Evolutionary conservation across 2,888 invertebrate genomes (phyloP), one percentile per base, ranked within the genome.

Genomic region (Tenthredo amoena): DNA sequence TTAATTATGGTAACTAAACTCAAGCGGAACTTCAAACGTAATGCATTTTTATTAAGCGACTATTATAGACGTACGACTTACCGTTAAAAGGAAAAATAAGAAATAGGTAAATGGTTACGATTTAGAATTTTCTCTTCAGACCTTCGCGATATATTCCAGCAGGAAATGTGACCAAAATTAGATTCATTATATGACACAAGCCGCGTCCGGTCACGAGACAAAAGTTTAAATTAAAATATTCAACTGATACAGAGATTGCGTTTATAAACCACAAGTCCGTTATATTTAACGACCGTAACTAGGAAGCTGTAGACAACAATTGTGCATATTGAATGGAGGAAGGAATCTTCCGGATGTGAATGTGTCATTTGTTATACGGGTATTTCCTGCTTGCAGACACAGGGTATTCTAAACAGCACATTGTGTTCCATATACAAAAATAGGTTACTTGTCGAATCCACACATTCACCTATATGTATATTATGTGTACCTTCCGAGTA

Each of bases 241-340:
- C 34, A 31, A n/a, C 34, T 18, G 26, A 34, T 77, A 10, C 77
- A 2, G 76, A 2, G 76, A 26, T 50, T 43, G 50, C 26, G 47
- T 72, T 37, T 31, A 72, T 37, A 43, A 74, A 74, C 43, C 40
- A n/a, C 72, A 74, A 77, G 76, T 50, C 50, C 50, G 76, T 77
- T 50, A 50, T 26, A 77, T 50, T 50, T 31, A 77, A 77, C 50
- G 76, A 77, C 76, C 76, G 76, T 77, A 50, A 50, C 72, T 74
- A 77, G 77, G 77, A 77, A 55, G 77, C 34, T 10, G 21, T 10
- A 62, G 47, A n/a, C n/a, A 77, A 77, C 77, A 77, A 77, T 77
- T 77, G 50, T 55, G 77, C 47, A 77, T 77, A 77, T 77, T 77
- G 77, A 77, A 77, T 34, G 55, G 77, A 55, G 55, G 50, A 55